A percentile compares a stretch with the other conserved stretches of the same genome.
Evolutionary conservation across 2,113 vertebrate genomes (phyloP).

Genomic region (Oncorhynchus clarkii): DNA sequence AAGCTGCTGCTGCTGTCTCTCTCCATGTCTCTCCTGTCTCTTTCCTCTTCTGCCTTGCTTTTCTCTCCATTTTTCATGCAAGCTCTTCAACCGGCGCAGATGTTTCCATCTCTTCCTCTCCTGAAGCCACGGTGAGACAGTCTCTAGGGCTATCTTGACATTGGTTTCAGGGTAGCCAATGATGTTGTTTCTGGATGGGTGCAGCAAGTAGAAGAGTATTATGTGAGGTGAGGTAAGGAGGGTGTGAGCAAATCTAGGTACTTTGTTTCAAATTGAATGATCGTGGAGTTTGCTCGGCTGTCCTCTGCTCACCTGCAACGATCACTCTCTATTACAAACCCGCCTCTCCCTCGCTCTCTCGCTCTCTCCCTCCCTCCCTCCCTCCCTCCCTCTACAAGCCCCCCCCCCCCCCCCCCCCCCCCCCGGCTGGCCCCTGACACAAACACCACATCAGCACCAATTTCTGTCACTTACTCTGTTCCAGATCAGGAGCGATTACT

Average conservation of each 20-base stretch:
- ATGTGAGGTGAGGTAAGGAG: background rate
- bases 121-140: too few relatives aligned
- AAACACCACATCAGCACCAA: constrained; percentile 86
- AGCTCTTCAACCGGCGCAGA: too few relatives aligned
- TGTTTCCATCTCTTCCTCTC: too few relatives aligned
- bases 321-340: constrained; percentile 75
- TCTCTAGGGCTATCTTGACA: too few relatives aligned
- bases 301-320: constrained; percentile 15
- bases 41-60: background rate
- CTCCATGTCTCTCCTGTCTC: background rate
- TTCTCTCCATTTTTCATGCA: background rate
- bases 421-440: constrained; percentile 58
- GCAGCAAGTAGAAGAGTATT: too few relatives aligned
- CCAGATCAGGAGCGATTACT: constrained; percentile 86
- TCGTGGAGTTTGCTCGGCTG: background rate
- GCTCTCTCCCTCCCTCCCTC: background rate
- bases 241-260: background rate
- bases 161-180: too few relatives aligned
- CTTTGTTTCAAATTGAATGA: background rate
- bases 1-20: constrained; percentile 10
- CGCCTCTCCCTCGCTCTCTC: background rate
- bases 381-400: constrained; percentile 3
- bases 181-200: too few relatives aligned
- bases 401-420: background rate
- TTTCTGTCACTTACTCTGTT: constrained; percentile 79